Evolutionary conservation across 2,888 invertebrate species (phyloP), one percentile per base, ranked within the genome.

Genomic region (Lymantria dispar): DNA sequence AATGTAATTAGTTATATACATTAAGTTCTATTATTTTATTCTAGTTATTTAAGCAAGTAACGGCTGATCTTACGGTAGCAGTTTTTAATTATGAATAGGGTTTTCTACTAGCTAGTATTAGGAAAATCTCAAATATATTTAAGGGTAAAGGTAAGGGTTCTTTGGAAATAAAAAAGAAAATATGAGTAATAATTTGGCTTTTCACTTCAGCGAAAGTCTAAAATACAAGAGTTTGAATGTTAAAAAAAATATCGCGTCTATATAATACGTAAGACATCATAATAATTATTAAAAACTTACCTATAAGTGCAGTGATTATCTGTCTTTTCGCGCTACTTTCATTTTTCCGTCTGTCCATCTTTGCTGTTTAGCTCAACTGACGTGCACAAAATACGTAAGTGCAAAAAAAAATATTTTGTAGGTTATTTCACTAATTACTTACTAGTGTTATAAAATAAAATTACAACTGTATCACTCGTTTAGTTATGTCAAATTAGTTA

Each of bases 221-320:
- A 43, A 15, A 43, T 11, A 48, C 43, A 31, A 15, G 22, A 39
- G 8, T 22, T n/a, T 40, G 7, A 22, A 15, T 15, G 3, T 15
- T 12, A 10, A 2, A 12, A 22, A 42, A 14, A 43, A 30, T n/a
- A 43, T n/a, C n/a, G 11, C 8, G 2, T 7, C 29, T 14, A 30
- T 36, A 9, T 0, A 14, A 12, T 47, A n/a, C 36, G n/a, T 15
- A 40, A 14, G 11, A 3, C 29, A 29, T 22, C 22, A 22, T 5
- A 22, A 22, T 22, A 22, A 8, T n/a, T 12, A 8, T 2, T 31
- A 13, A 22, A 12, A 40, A 40, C 52, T 78, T 56, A 85, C 85
- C 85, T n/a, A 76, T 60, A 12, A 85, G 59, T 39, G 85, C 83
- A 8, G 85, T 83, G 11, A 83, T 59, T 58, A 85, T 76, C 65